These are phyloP conservation scores for Odontocerum albicorne DNA, from an alignment of 2,888 invertebrate species.

Conservation along the genomic window DNA sequence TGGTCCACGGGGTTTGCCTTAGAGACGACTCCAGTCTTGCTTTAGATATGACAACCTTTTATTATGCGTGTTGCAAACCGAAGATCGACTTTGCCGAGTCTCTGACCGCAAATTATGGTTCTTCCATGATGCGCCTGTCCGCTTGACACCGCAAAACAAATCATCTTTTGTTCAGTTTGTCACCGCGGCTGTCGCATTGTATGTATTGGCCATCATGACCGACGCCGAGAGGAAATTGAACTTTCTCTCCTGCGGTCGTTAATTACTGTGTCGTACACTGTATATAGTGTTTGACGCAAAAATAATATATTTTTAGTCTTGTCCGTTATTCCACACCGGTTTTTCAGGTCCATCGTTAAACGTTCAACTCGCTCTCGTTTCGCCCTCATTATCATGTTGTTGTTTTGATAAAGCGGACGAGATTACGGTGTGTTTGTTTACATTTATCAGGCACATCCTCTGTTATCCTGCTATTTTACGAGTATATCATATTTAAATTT, in stretches of 20 bases:
- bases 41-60: no score
- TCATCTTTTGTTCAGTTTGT: constrained; percentile 1
- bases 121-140: constrained; percentile 2
- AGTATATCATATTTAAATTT: no score
- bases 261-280: constrained; percentile 4
- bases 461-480: background rate
- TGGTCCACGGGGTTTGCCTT: no score
- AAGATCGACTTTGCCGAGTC: no score
- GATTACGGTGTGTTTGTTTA: background rate
- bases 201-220: no score
- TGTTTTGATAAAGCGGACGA: background rate
- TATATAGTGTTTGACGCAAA: constrained; percentile 7
- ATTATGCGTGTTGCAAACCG: no score
- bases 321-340: constrained; percentile 8
- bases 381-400: background rate
- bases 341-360: constrained; percentile 8
- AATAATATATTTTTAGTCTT: constrained; percentile 3
- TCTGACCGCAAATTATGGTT: constrained; percentile 1
- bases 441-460: background rate
- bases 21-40: no score
- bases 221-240: constrained; percentile 15
- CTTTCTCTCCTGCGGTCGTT: no score
- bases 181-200: no score
- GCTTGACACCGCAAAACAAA: constrained; percentile 3
- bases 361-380: constrained; percentile 10